Conservation (phyloP, 2,113 vertebrate genomes). For the Cichladusa arquata region DNA sequence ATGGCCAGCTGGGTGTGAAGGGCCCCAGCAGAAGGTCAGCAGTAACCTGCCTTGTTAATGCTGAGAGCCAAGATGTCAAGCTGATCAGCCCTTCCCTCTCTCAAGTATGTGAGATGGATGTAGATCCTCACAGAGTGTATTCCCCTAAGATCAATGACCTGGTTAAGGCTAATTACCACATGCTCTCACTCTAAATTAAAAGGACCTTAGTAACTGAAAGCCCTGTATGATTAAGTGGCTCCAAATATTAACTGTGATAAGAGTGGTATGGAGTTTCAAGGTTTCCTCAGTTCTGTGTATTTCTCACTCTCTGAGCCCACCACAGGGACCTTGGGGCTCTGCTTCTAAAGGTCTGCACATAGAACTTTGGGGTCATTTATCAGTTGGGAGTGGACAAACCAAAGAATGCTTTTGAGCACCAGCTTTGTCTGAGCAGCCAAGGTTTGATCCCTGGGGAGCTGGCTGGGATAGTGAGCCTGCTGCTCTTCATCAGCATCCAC, state of each 20-base stretch:
- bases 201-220: conserved; percentile 54
- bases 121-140: conserved; percentile 8
- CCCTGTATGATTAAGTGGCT: conserved; percentile 57
- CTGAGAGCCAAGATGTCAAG: background rate
- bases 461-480: background rate
- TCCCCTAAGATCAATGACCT: conserved; percentile 60
- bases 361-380: background rate
- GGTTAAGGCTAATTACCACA: conserved; percentile 62
- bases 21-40: background rate
- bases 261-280: background rate
- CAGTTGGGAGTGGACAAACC: background rate
- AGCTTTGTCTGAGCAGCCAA: background rate
- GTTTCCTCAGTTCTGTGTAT: background rate
- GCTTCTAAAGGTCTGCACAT: background rate
- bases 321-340: background rate
- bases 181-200: conserved; percentile 59
- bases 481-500: background rate
- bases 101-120: conserved; percentile 33
- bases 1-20: background rate
- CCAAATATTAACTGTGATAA: conserved; percentile 44
- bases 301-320: background rate
- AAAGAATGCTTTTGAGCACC: background rate
- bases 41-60: conserved; percentile 31
- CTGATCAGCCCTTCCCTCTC: background rate
- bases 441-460: background rate